Evolutionary conservation across 2,113 vertebrate species (phyloP).

Genomic region (Megaceryle maxima): DNA sequence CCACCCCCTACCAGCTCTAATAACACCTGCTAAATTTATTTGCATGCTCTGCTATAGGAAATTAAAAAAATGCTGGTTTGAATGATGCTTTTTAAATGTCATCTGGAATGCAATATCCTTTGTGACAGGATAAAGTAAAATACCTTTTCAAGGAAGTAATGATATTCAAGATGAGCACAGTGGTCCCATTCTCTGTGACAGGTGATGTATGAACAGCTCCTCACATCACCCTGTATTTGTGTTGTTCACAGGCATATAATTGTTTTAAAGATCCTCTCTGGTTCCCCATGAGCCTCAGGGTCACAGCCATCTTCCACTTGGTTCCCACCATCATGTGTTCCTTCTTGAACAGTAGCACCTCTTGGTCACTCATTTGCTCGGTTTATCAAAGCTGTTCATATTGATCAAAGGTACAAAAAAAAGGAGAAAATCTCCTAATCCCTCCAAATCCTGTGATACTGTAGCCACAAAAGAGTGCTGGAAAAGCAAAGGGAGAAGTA

Average conservation of each 20-base stretch:
- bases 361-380: not conserved
- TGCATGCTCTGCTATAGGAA: not conserved
- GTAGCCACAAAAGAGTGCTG: not conserved
- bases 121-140: not conserved
- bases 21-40: constrained; percentile 48
- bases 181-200: not conserved
- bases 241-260: not conserved
- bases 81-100: constrained; percentile 13
- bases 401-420: not conserved
- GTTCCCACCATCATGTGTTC: not conserved
- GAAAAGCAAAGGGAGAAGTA: not conserved
- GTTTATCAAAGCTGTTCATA: not conserved
- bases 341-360: not conserved
- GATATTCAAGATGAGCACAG: not conserved
- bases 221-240: not conserved
- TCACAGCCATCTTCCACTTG: not conserved
- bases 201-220: not conserved
- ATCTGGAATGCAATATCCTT: not conserved
- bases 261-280: not conserved
- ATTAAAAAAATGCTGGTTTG: not conserved
- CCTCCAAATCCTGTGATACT: not conserved
- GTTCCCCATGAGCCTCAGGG: not conserved
- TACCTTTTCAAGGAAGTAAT: not conserved
- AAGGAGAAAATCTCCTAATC: fast-evolving
- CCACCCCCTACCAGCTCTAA: constrained; percentile 5